Base-by-base conservation (phyloP, 2,113 vertebrate genomes). In the Vidua chalybeata region DNA sequence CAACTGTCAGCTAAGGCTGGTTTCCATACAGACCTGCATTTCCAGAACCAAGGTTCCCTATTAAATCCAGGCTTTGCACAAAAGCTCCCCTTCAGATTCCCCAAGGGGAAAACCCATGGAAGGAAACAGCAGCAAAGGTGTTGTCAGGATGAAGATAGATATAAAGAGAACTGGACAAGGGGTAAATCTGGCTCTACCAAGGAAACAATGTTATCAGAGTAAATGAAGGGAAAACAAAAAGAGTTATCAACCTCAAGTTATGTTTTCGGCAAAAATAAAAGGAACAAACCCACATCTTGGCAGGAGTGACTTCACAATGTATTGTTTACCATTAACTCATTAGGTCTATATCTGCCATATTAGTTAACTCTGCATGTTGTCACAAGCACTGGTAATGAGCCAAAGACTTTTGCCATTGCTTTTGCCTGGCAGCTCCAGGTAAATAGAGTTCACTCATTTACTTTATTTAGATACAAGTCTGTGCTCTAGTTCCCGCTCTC, bases 401-500 rank as follows among this genome's bases (percentile, higher is more conserved):
- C 72, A 73, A 71, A 75, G 22, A 15, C 16, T 86, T 92, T 77
- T 67, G 52, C 52, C 61, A 39, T 39, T 19, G 59, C 59, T 61
- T 37, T 61, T 39, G 35, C 35, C 11, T 61, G 35, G 35, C 64
- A 74, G 69, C 64, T 86, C 64, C 93, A 86, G 64, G 19, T 84
- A 89, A 78, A 87, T 52, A 67, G 82, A 93, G 64, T 63, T 78
- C 62, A 86, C 52, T 58, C 55, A 39, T 52, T 66, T 90, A 49
- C 37, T 93, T 83, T 39, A 39, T 86, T 79, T 74, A 74, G 13
- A 15, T 56, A 54, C 43, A 74, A 52, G 17, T 68, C 45, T 75
- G 31, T 0, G 2, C 33, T 84, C 48, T 16, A 43, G n/a, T 56
- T 96, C 49, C 81, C 0, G 0, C n/a, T 92, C 26, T 22, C 23